A percentile compares a stretch with the other conserved stretches of the same genome.
Conservation (phyloP, 1,140 invertebrate species). For the Ceratosolen fusciceps region DNA sequence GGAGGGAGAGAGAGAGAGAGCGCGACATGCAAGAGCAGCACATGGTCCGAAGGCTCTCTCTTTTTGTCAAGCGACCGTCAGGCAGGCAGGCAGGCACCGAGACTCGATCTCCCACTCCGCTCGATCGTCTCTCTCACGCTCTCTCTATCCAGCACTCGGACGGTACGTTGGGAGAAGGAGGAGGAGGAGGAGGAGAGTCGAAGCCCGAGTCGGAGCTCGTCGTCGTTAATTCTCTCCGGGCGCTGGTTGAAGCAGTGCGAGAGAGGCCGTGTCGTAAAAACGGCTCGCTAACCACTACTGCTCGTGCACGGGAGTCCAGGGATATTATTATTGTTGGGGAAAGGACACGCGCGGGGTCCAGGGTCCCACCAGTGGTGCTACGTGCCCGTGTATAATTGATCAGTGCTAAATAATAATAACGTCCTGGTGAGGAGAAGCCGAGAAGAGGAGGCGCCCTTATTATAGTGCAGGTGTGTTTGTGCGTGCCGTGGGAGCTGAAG, state of each 20-base stretch:
- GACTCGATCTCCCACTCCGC: not conserved
- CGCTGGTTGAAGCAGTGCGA: slow-evolving; percentile 12
- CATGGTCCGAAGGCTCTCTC: not conserved
- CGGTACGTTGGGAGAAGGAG: no score
- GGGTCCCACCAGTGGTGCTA: not conserved
- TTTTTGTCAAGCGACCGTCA: not conserved
- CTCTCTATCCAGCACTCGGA: not conserved
- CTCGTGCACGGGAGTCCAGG: no score
- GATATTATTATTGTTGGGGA: no score
- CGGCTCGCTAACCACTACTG: not conserved
- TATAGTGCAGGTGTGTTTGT: slow-evolving; percentile 19
- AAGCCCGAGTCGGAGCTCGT: slow-evolving; percentile 6
- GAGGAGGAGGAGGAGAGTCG: not conserved
- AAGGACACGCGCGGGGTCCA: slow-evolving; percentile 2
- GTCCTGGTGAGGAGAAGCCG: not conserved
- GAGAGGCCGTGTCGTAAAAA: not conserved
- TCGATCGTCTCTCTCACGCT: not conserved
- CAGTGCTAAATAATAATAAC: not conserved
- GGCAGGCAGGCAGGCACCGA: not conserved
- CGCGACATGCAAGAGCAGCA: not conserved
- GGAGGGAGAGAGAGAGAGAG: not conserved
- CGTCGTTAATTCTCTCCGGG: slow-evolving; percentile 13
- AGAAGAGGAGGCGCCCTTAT: not conserved
- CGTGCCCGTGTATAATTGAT: not conserved
- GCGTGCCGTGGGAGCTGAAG: not conserved